These are phyloP conservation scores for Triplophysa tibetana DNA, from an alignment of 2,113 vertebrate species.

Conservation along the genomic window DNA sequence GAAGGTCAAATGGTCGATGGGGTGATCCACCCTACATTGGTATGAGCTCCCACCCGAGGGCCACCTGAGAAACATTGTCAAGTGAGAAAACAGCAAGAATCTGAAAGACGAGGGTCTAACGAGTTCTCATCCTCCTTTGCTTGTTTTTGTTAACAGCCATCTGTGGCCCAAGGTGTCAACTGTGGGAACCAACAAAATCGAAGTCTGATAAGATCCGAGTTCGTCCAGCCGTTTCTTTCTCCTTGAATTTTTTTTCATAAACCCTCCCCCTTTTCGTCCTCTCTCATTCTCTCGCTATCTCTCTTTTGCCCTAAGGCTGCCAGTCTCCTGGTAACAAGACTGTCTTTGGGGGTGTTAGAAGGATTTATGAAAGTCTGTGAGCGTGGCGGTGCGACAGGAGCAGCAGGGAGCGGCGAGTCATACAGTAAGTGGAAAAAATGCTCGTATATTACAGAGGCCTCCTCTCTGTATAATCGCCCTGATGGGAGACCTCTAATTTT, in stretches of 20 bases:
- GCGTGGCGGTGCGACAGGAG: background rate
- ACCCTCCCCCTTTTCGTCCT: constrained; percentile 28
- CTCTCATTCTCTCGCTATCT: constrained; percentile 25
- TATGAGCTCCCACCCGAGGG: constrained; percentile 70
- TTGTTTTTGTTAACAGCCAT: constrained; percentile 62
- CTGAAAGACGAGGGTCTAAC: constrained; percentile 35
- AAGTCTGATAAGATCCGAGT: constrained; percentile 67
- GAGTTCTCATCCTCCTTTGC: constrained; percentile 43
- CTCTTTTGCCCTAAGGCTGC: constrained; percentile 46
- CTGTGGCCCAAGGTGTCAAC: constrained; percentile 60
- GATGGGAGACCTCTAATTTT: constrained; percentile 78
- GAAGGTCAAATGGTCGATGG: constrained; percentile 62
- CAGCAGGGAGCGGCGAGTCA: constrained; percentile 34
- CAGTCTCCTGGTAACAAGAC: constrained; percentile 61
- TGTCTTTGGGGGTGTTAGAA: constrained; percentile 66
- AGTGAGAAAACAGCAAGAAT: constrained; percentile 11
- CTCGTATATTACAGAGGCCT: constrained; percentile 77
- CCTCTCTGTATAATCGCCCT: constrained; percentile 68
- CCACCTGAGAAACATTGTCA: constrained; percentile 47
- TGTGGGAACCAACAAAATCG: constrained; percentile 66
- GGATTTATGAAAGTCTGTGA: constrained; percentile 72
- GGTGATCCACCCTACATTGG: constrained; percentile 71
- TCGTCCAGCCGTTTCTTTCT: constrained; percentile 51
- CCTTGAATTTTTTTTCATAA: constrained; percentile 38
- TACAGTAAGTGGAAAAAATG: constrained; percentile 68